These are phyloP conservation scores for Anguilla japonica DNA, from an alignment of 2,113 vertebrate species.

Conservation along the genomic window DNA sequence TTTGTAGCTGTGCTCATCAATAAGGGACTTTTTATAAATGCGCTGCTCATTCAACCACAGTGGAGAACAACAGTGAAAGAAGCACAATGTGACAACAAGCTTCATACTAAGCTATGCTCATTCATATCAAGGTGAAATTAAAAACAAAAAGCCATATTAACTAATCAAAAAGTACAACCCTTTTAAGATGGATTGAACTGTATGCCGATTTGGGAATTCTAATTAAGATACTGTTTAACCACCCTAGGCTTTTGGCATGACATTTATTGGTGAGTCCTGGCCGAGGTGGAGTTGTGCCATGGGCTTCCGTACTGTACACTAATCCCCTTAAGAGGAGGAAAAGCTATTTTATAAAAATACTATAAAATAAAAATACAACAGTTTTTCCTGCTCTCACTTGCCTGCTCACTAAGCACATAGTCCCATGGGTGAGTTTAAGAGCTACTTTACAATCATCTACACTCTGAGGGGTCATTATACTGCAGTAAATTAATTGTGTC, in stretches of 20 bases:
- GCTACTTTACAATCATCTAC: slow-evolving; percentile 78
- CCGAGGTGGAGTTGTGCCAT: background rate
- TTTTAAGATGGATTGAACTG: too few relatives aligned
- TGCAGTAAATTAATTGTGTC: slow-evolving; percentile 67
- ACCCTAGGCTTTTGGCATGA: background rate
- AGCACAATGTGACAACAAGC: too few relatives aligned
- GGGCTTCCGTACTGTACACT: slow-evolving; percentile 26
- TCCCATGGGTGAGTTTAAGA: slow-evolving; percentile 80
- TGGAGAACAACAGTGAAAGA: too few relatives aligned
- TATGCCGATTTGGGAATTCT: too few relatives aligned
- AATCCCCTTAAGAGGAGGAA: slow-evolving; percentile 52
- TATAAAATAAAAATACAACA: slow-evolving; percentile 48
- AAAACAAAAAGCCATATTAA: too few relatives aligned
- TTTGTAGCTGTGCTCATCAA: too few relatives aligned
- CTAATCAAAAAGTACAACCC: too few relatives aligned
- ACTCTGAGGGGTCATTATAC: slow-evolving; percentile 66
- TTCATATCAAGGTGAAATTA: too few relatives aligned
- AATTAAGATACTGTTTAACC: background rate
- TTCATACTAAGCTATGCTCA: too few relatives aligned
- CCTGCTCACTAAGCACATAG: slow-evolving; percentile 50
- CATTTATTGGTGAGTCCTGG: background rate
- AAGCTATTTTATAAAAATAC: slow-evolving; percentile 74
- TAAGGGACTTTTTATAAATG: too few relatives aligned
- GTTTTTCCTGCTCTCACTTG: slow-evolving; percentile 17
- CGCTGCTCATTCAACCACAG: too few relatives aligned